These are phyloP conservation scores for Drosophila fulvimacula DNA, from an alignment of 2,888 invertebrate genomes.

Conservation along the genomic window DNA sequence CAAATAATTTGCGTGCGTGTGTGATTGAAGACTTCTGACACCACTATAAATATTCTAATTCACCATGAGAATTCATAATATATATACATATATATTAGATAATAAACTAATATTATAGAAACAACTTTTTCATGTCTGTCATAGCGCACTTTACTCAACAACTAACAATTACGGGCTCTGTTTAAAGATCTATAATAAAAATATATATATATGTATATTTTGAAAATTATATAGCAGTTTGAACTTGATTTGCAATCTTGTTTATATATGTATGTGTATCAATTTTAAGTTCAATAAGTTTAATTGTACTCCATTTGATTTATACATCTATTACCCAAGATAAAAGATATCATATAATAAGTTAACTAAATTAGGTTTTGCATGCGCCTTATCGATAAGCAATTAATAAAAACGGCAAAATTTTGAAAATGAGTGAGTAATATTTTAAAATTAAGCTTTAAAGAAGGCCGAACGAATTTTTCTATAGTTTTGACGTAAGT, in stretches of 20 bases:
- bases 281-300: neutral
- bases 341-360: neutral
- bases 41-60: constrained; percentile 28
- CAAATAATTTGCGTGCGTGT: constrained; percentile 16
- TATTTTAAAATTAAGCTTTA: neutral
- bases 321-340: neutral
- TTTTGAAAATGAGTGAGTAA: neutral
- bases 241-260: neutral
- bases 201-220: no score
- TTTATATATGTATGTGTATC: neutral
- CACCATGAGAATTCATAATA: constrained; percentile 42
- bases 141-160: neutral
- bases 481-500: no score
- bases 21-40: constrained; percentile 7
- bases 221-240: neutral
- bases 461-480: neutral
- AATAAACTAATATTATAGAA: constrained; percentile 4
- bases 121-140: neutral
- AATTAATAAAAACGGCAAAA: neutral
- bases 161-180: constrained; percentile 1
- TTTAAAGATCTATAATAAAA: neutral
- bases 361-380: neutral
- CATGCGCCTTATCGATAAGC: neutral
- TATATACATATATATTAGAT: constrained; percentile 21
- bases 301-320: neutral